A percentile compares a stretch with the other conserved stretches of the same genome.
Conservation (phyloP, 2,888 invertebrate genomes). For the Athrips mouffetella region DNA sequence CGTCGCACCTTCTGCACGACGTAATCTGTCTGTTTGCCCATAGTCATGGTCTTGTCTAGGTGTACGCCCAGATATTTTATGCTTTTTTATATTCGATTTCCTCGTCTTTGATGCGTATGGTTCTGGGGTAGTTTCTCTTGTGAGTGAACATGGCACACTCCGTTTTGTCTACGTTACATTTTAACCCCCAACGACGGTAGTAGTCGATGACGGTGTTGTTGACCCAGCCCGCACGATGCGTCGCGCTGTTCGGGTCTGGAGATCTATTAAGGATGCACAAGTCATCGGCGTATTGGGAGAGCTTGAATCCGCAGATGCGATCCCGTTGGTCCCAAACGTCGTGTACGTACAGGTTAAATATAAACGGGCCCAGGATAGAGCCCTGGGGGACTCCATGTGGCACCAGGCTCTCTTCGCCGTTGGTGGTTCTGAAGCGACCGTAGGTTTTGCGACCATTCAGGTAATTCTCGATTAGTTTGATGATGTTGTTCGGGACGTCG, state of each 20-base stretch:
- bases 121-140: neutral
- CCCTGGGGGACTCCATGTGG: constrained; percentile 3
- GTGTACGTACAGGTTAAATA: constrained; percentile 1
- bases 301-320: neutral
- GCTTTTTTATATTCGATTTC: neutral
- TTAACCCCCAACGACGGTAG: constrained; percentile 6
- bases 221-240: neutral
- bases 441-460: too few species aligned
- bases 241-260: neutral
- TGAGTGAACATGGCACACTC: constrained; percentile 5
- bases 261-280: constrained; percentile 7
- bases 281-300: constrained; percentile 11
- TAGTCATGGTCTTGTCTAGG: constrained; percentile 19
- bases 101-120: neutral
- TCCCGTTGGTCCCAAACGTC: neutral
- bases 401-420: neutral
- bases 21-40: constrained; percentile 18
- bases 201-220: constrained; percentile 3
- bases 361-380: neutral
- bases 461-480: neutral
- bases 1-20: constrained; percentile 8
- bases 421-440: neutral
- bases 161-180: constrained; percentile 15
- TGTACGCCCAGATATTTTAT: constrained; percentile 19
- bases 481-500: neutral